These are phyloP conservation scores for Leptura quadrifasciata DNA, from an alignment of 2,888 invertebrate genomes.

Conservation along the genomic window DNA sequence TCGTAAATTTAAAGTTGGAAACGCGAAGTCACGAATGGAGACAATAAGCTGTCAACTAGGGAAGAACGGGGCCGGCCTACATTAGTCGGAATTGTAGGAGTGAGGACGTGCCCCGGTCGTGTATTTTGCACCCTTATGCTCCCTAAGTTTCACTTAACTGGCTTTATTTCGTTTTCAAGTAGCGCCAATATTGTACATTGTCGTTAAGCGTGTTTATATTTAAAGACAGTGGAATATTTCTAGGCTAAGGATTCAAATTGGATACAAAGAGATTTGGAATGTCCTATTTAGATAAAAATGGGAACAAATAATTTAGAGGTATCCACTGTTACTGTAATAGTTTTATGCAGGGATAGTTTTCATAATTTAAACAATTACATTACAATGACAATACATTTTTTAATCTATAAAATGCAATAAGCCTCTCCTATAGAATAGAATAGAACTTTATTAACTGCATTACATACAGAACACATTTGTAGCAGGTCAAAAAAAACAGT, in stretches of 20 bases:
- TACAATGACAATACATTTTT: too few species aligned
- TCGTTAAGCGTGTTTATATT: slow-evolving; percentile 42
- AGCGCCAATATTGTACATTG: slow-evolving; percentile 53
- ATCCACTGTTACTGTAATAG: not conserved
- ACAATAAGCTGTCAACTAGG: slow-evolving; percentile 58
- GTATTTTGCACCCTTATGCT: slow-evolving; percentile 49
- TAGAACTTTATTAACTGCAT: too few species aligned
- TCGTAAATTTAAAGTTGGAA: slow-evolving; percentile 60
- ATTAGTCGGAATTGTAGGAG: slow-evolving; percentile 52
- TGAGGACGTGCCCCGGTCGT: slow-evolving; percentile 48
- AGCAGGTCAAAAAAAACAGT: too few species aligned
- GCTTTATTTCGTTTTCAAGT: slow-evolving; percentile 53
- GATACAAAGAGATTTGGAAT: slow-evolving; percentile 24
- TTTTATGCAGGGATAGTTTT: too few species aligned
- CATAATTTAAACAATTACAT: too few species aligned
- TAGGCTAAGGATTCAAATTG: not conserved
- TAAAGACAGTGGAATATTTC: slow-evolving; percentile 1
- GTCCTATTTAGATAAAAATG: slow-evolving; percentile 13
- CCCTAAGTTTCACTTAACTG: slow-evolving; percentile 55
- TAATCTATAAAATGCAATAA: too few species aligned
- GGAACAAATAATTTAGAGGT: not conserved
- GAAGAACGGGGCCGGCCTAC: slow-evolving; percentile 51
- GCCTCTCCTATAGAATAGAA: too few species aligned
- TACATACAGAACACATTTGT: too few species aligned
- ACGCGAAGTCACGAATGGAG: slow-evolving; percentile 59